A percentile compares a stretch with the other conserved stretches of the same genome.
Evolutionary conservation across 2,113 vertebrate species (phyloP).

Genomic region (Nycticryphes semicollaris): DNA sequence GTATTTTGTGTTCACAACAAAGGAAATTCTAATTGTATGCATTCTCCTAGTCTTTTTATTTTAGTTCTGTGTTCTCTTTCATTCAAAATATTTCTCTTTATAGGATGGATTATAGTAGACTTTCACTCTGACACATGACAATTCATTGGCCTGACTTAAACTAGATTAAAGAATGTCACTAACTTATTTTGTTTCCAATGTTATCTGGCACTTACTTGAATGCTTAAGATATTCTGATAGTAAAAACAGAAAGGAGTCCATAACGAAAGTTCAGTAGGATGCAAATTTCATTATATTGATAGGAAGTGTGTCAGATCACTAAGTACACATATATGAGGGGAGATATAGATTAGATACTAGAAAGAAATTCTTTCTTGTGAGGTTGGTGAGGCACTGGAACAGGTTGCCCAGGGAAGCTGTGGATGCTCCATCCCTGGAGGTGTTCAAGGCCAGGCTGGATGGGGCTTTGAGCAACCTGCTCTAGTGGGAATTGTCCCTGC

Average conservation of each 20-base stretch:
- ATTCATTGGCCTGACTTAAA: background rate
- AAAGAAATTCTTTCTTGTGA: no score
- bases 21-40: background rate
- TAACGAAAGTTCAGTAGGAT: background rate
- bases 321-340: background rate
- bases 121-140: background rate
- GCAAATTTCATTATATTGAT: background rate
- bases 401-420: no score
- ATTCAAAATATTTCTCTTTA: background rate
- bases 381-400: no score
- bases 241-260: background rate
- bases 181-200: background rate
- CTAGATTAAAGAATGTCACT: background rate
- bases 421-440: no score
- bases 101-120: background rate
- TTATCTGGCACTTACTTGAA: background rate
- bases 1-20: background rate
- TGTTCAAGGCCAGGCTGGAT: no score
- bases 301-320: background rate
- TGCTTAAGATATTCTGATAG: background rate
- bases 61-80: background rate
- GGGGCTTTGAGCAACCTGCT: no score
- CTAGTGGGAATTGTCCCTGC: no score
- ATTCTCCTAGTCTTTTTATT: background rate
- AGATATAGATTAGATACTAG: no score